A percentile compares a stretch with the other conserved stretches of the same genome.
phyloP scores from a whole-genome alignment of 2,113 vertebrate species.

The Amblyopsis rosae region DNA sequence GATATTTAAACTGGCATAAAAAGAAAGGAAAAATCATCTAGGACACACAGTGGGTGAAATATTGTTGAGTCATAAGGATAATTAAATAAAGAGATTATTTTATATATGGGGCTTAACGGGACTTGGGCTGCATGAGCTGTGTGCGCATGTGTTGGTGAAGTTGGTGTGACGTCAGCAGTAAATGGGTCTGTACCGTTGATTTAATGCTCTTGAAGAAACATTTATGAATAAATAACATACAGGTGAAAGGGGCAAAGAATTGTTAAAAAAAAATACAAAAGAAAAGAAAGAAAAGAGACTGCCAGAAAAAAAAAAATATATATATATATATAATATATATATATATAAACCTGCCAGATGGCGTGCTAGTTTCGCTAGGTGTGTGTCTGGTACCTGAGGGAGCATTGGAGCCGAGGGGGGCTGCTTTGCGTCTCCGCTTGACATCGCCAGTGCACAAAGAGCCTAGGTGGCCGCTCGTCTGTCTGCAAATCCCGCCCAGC shows the following conservation, averaged over 20 bases:
- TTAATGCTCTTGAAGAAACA: slow-evolving; percentile 75
- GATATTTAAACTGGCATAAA: too few species aligned
- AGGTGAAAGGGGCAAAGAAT: background rate
- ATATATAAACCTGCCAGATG: slow-evolving; percentile 50
- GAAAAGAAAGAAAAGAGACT: slow-evolving; percentile 51
- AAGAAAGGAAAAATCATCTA: too few species aligned
- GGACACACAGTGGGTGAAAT: too few species aligned
- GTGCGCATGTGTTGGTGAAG: too few species aligned
- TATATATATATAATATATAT: slow-evolving; percentile 41
- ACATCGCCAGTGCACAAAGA: slow-evolving; percentile 95
- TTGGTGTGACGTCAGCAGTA: too few species aligned
- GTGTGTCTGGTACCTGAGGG: slow-evolving; percentile 81
- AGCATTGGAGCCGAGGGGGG: slow-evolving; percentile 85
- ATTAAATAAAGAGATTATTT: too few species aligned
- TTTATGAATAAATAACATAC: slow-evolving; percentile 34
- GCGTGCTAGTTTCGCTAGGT: slow-evolving; percentile 46
- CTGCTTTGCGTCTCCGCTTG: slow-evolving; percentile 96
- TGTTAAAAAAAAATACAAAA: slow-evolving; percentile 50
- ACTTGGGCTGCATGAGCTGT: too few species aligned
- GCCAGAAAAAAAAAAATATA: slow-evolving; percentile 25
- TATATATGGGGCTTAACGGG: too few species aligned
- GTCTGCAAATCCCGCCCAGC: slow-evolving; percentile 76
- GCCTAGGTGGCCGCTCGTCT: slow-evolving; percentile 96
- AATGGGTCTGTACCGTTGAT: too few species aligned
- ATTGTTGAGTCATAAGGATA: too few species aligned